A percentile compares a stretch with the other conserved stretches of the same genome.
phyloP scores from a whole-genome alignment of 2,797 vertebrate genomes.

The Toxotes lorentzi region DNA sequence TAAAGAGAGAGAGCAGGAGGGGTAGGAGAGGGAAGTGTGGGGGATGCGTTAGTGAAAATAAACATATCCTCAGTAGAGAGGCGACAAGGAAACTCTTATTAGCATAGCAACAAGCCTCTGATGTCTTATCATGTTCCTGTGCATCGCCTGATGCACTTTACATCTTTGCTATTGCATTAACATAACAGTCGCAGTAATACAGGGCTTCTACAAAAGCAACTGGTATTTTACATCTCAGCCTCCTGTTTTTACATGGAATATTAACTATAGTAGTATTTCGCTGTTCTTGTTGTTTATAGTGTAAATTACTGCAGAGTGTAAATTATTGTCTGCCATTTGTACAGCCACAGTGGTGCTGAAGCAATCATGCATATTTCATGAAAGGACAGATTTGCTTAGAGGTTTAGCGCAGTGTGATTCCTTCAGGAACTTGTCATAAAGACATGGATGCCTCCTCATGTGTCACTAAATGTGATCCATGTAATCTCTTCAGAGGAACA shows the following conservation, averaged over 20 bases:
- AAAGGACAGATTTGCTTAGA: conserved; percentile 39
- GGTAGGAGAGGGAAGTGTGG: conserved; percentile 58
- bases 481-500: conserved; percentile 54
- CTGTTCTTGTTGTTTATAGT: conserved; percentile 2
- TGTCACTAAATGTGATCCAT: conserved; percentile 51
- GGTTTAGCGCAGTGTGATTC: conserved; percentile 44
- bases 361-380: conserved; percentile 35
- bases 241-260: conserved; percentile 21
- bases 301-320: conserved; percentile 21
- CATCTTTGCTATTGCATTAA: conserved; percentile 48
- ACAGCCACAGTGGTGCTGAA: conserved; percentile 39
- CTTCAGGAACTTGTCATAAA: conserved; percentile 52
- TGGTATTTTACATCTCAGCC: conserved; percentile 25
- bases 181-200: conserved; percentile 44
- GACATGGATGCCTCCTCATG: conserved; percentile 34
- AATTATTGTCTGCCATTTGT: conserved; percentile 27
- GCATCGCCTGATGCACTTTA: conserved; percentile 59
- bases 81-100: conserved; percentile 68
- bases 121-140: conserved; percentile 68
- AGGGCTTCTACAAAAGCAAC: conserved; percentile 37
- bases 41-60: conserved; percentile 70
- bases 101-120: conserved; percentile 74
- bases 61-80: conserved; percentile 70
- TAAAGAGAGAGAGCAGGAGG: conserved; percentile 40
- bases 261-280: conserved; percentile 23